Evolutionary conservation across 2,113 vertebrate species (phyloP).

Genomic region (Cryptomyrus ogoouensis): DNA sequence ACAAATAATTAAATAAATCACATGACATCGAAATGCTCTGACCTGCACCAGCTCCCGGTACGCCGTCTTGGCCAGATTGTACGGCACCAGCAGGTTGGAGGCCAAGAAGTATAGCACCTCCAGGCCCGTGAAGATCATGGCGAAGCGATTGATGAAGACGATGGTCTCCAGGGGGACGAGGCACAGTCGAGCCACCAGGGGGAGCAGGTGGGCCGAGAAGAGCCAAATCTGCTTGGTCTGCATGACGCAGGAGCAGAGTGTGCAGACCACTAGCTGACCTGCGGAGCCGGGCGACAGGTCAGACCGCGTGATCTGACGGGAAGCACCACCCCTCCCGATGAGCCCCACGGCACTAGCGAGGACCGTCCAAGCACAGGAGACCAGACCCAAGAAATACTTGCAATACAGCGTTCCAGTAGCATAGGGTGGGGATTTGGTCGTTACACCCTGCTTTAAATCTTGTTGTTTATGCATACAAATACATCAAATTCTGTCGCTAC

Average conservation of each 20-base stretch:
- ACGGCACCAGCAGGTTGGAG: slow-evolving; percentile 90
- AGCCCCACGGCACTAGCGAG: neutral
- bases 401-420: neutral
- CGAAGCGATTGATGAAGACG: slow-evolving; percentile 94
- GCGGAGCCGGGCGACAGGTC: slow-evolving; percentile 38
- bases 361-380: neutral
- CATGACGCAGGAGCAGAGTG: slow-evolving; percentile 96
- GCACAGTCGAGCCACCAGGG: slow-evolving; percentile 89
- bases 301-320: neutral
- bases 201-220: slow-evolving; percentile 95
- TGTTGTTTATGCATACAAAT: neutral
- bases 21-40: neutral
- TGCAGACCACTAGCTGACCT: slow-evolving; percentile 97
- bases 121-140: slow-evolving; percentile 96
- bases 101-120: slow-evolving; percentile 97
- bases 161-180: slow-evolving; percentile 92
- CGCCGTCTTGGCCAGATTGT: slow-evolving; percentile 93
- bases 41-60: slow-evolving; percentile 96
- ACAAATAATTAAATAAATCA: neutral
- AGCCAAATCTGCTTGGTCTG: slow-evolving; percentile 98
- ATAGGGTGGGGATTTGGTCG: neutral
- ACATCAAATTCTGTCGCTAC: neutral
- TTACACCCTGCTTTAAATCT: neutral
- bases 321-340: neutral
- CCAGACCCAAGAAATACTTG: neutral